phyloP scores from a whole-genome alignment of 2,113 vertebrate species.

The Microcebus griseorufus region DNA sequence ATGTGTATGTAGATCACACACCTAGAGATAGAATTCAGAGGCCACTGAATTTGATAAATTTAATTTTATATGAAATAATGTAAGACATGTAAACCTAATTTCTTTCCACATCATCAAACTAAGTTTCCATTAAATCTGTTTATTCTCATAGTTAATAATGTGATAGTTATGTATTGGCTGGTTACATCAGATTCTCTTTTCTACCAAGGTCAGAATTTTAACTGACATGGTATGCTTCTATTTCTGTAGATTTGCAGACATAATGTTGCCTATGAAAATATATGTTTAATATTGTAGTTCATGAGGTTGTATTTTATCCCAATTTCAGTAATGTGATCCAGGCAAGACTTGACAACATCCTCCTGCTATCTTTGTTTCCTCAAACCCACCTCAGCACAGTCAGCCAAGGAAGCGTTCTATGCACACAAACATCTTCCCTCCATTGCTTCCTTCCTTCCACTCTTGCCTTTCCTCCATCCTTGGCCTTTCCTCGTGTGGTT shows the following conservation, averaged over 20 bases:
- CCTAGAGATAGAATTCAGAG: background rate
- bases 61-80: background rate
- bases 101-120: background rate
- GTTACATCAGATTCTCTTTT: background rate
- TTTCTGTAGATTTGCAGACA: background rate
- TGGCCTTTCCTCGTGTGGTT: background rate
- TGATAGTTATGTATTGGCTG: background rate
- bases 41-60: background rate
- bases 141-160: no score
- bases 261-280: background rate
- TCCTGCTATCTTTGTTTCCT: no score
- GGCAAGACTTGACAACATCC: no score
- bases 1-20: background rate
- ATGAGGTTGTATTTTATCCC: no score
- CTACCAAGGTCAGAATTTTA: background rate
- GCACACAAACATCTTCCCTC: no score
- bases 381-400: no score
- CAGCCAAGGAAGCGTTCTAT: no score
- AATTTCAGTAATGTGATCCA: no score
- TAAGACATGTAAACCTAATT: background rate
- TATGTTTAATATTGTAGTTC: no score
- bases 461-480: no score
- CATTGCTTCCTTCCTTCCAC: no score
- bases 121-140: no score
- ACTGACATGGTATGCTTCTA: background rate